A percentile compares a stretch with the other conserved stretches of the same genome.
These are phyloP conservation scores for Macroglossus sobrinus DNA, from an alignment of 2,113 vertebrate species.

Conservation along the genomic window DNA sequence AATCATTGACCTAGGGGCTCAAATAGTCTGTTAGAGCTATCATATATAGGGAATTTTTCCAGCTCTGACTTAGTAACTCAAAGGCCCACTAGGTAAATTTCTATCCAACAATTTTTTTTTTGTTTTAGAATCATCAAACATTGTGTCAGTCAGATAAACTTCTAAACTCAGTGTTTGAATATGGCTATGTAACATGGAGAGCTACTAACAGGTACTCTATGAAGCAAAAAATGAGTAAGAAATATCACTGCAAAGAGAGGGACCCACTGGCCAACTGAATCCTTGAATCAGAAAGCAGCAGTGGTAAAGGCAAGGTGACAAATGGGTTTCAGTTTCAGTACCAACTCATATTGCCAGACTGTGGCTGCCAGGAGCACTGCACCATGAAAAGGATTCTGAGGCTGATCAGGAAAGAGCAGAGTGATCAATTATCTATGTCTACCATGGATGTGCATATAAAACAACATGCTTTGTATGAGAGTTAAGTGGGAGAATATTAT, in stretches of 20 bases:
- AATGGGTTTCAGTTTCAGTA: neutral
- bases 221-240: neutral
- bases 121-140: constrained; percentile 20
- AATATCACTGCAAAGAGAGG: neutral
- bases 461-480: neutral
- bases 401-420: neutral
- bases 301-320: neutral
- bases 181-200: neutral
- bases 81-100: neutral
- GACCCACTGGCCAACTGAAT: neutral
- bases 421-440: neutral
- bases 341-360: neutral
- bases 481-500: neutral
- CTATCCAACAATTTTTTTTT: neutral
- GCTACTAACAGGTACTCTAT: neutral
- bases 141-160: neutral
- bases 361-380: neutral
- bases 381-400: neutral
- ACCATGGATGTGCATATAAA: neutral
- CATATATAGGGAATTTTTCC: neutral
- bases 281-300: neutral
- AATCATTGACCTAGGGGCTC: neutral
- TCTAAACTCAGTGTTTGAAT: neutral
- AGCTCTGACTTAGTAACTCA: neutral
- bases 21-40: neutral